Evolutionary conservation across 1,140 invertebrate species (phyloP), one percentile per base, ranked within the genome.

Genomic region (Acromyrmex echinatior): DNA sequence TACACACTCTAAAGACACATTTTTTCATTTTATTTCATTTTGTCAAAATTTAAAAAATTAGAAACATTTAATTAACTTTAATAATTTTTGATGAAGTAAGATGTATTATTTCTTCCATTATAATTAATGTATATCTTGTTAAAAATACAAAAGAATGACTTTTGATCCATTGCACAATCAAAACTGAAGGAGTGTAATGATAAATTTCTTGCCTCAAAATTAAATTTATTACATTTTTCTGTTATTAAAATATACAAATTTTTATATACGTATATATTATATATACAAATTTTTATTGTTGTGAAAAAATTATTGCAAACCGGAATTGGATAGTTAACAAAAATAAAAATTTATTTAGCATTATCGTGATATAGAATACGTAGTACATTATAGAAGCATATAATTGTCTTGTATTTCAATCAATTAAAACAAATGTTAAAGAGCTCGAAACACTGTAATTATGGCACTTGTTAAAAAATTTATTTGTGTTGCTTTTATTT

Each of bases 401-500:
- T 56, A 68, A 68, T 70, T 58, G 21, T 63, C 21, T n/a, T n/a
- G 28, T 62, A 74, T 62, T 18, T 82, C 7, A 39, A 2, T 74
- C 9, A 1, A 14, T 84, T 74, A 31, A 63, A 51, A 14, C n/a
- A 56, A 51, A 74, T 76, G 56, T 84, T 76, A 63, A 49, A 62
- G 9, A 62, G 18, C 18, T 74, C 56, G 45, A 25, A 5, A 84
- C 70, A 76, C 45, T 76, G 51, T 81, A 84, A 84, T 62, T 84
- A 84, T 76, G 70, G 70, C 70, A 76, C 80, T 71, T 86, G 51
- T 82, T 86, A 25, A 71, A 25, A 63, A 63, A 56, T 16, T 86
- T 65, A 66, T 7, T 79, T 86, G 71, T 71, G 14, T 63, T 71
- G 66, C 79, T 86, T 86, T 82, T 21, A 73, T 63, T 45, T 39